Conservation (phyloP, 2,113 vertebrate species). For the Pachyramphus minor region DNA sequence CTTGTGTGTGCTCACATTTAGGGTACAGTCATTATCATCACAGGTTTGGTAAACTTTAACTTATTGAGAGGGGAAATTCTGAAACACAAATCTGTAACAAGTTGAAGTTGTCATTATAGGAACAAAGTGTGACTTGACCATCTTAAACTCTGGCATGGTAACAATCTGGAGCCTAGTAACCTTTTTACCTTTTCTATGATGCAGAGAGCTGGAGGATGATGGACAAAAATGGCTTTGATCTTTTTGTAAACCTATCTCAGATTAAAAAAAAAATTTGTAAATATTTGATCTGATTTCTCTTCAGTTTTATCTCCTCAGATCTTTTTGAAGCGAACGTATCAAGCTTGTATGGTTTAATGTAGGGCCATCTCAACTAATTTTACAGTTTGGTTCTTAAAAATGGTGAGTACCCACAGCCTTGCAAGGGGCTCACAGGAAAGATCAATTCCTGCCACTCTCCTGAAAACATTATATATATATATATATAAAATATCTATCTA, state of each 20-base stretch:
- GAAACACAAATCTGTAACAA: neutral
- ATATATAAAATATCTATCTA: neutral
- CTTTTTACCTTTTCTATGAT: neutral
- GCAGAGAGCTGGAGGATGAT: neutral
- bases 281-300: neutral
- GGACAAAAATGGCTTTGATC: neutral
- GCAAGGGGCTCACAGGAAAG: neutral
- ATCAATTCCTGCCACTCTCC: neutral
- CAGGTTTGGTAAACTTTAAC: neutral
- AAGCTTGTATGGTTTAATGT: neutral
- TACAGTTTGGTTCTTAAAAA: neutral
- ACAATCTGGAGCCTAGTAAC: neutral
- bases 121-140: neutral
- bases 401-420: neutral
- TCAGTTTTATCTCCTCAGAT: neutral
- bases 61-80: neutral
- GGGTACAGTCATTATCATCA: neutral
- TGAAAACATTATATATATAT: neutral
- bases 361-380: neutral
- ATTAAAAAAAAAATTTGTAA: neutral
- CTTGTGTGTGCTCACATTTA: neutral
- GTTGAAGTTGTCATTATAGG: neutral
- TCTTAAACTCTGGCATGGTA: neutral
- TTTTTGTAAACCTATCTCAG: neutral
- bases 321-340: neutral